Percentiles rank a stretch among this genome's conserved stretches.
These are phyloP conservation scores for Triplophysa siluroides DNA, from an alignment of 2,113 vertebrate species.

Conservation along the genomic window DNA sequence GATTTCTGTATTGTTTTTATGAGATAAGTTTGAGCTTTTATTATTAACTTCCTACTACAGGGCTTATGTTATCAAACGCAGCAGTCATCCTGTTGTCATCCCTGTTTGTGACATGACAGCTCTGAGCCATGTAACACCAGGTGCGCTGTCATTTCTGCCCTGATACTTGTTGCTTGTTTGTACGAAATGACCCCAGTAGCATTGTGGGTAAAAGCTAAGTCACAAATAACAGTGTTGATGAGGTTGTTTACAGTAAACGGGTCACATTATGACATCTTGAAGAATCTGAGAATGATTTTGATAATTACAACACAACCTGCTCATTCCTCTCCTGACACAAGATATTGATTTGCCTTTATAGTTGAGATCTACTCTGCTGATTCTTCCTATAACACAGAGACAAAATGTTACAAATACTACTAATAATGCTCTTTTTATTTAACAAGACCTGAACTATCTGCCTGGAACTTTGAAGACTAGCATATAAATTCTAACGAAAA, in stretches of 20 bases:
- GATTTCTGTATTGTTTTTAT: conserved; percentile 16
- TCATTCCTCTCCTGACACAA: not conserved
- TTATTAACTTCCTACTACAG: conserved; percentile 34
- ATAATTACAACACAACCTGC: conserved; percentile 26
- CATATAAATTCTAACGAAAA: not conserved
- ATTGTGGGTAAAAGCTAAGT: not conserved
- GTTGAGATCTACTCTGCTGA: too few species aligned
- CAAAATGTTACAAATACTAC: too few species aligned
- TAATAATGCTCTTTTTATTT: too few species aligned
- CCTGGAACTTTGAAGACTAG: not conserved
- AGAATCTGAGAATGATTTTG: conserved; percentile 24
- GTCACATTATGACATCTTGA: too few species aligned
- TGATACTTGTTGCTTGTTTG: conserved; percentile 8
- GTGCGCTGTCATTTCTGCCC: not conserved
- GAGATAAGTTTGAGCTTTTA: not conserved
- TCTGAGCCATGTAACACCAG: not conserved
- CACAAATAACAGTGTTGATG: too few species aligned
- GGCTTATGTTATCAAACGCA: conserved; percentile 45
- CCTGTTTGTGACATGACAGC: not conserved
- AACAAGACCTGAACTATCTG: too few species aligned
- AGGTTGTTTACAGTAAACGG: too few species aligned
- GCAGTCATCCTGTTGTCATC: conserved; percentile 20
- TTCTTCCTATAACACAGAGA: too few species aligned
- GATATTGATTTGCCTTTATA: conserved; percentile 10
- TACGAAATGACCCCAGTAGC: not conserved